Base-by-base conservation (phyloP, 2,797 vertebrate species). In the Sebastes kiyomatsui region DNA sequence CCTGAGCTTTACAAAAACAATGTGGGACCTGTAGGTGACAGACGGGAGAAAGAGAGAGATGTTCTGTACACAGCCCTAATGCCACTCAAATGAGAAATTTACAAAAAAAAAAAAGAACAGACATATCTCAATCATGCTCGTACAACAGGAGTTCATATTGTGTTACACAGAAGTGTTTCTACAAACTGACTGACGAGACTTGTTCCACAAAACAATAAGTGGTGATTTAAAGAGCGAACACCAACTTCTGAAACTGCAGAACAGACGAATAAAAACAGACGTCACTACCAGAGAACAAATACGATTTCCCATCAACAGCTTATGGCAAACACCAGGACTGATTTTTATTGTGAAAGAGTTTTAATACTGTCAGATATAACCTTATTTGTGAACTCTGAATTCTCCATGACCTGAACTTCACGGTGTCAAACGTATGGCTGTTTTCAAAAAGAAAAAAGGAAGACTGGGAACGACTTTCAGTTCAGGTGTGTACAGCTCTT, bases 1-100 rank as follows among this genome's bases (percentile, higher is more conserved):
- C 98, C 98, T 99, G 98, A 99, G 98, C 97, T 97, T 98, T 97
- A 97, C 97, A 97, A 96, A 97, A 96, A 96, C 94, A 97, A 96
- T 90, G 96, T 96, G 89, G 88, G 90, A 94, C 88, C 88, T 97
- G 97, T 94, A 96, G 94, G 95, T 94, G 93, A 94, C 94, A 67
- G 92, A 93, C 94, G 82, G 96, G 95, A 91, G 86, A 88, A 74
- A 77, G 82, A 94, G 79, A 86, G 83, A 89, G 83, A 90, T 90
- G 86, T 85, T 90, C 87, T 93, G 87, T 91, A 91, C 89, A 88
- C 80, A 94, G 90, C 93, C 89, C 91, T 89, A 93, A 94, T 89
- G 88, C 89, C 88, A 90, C 85, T 85, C 64, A 81, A 82, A 91
- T 64, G 28, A 82, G 74, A 91, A 46, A 88, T 27, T 68, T 67